Evolutionary conservation across 2,888 invertebrate genomes (phyloP), one percentile per base, ranked within the genome.

Genomic region (Latrodectus hesperus): DNA sequence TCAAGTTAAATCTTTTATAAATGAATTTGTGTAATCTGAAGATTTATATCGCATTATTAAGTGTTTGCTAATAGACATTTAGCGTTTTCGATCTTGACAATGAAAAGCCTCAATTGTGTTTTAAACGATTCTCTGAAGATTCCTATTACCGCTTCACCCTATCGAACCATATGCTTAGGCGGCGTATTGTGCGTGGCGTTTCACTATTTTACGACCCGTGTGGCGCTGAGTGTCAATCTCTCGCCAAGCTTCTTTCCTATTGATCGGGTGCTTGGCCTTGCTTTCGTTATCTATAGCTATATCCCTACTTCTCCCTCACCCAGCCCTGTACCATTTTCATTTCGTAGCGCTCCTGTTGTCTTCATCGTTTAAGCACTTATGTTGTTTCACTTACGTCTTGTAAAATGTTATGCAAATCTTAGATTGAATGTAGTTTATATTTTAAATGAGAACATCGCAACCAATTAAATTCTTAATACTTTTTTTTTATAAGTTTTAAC

Each of bases 201-300:
- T 73, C 73, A 22, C 55, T 22, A 73, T 73, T 84, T 78, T 79
- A 68, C 55, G 70, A 49, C 79, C 55, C 22, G 79, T 73, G 84
- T 67, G 67, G 78, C 79, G 79, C 74, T 79, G 79, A 68, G 79
- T 85, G 79, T 79, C 79, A 85, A 78, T 74, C 85, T 82, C 82
- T 77, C 73, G 74, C 74, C 85, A 73, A 60, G 67, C 78, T 73
- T 65, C 74, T 74, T 72, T 68, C 72, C 85, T 85, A 85, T 85
- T 85, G 85, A 85, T 85, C 79, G 77, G 68, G 51, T 67, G 84
- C 78, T 17, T 73, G 72, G 82, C 78, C 78, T 76, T 70, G 64
- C 72, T 77, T 78, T 78, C 71, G 72, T 14, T 75, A 65, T 79
- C 51, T 68, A 49, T 70, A 38, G 26, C 22, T 64, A 51, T n/a